Base-by-base conservation (phyloP, 1,140 invertebrate genomes). In the Aphaenogaster floridana region DNA sequence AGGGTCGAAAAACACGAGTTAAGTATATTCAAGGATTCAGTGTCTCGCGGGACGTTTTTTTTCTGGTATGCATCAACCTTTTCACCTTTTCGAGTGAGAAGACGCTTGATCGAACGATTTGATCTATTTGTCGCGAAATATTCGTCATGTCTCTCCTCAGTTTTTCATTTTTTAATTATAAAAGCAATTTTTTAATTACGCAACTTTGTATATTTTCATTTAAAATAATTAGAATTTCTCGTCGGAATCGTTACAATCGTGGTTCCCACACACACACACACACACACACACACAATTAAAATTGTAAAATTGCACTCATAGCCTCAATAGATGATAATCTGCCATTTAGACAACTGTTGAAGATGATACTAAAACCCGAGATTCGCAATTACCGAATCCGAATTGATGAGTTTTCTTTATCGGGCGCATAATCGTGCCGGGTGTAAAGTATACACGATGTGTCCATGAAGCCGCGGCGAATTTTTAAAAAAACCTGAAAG, bases 11-110 rank as follows among this genome's bases (percentile, higher is more conserved):
- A 78, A 90, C 78, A 63, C 39, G 88, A 57, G 86, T 88, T 86
- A 91, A 90, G 86, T 88, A 80, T 86, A 88, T 90, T 90, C 89
- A 88, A 88, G 89, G 81, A 88, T 90, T 90, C 88, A 74, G 77
- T 28, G 69, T 59, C 59, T 54, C 63, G 34, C 45, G 80, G 57
- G 39, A 50, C 39, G 61, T 17, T 66, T 80, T 86, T 76, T 86
- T 86, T 28, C 34, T 7, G 15, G 15, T 63, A 72, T 54, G 61
- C 50, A 76, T 85, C 68, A 63, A 74, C 63, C 48, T 88, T 88
- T 66, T 88, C 64, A 50, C 39, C 28, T 28, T 28, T 28, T 21
- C 36, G 48, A 61, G 36, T 48, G 42, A 39, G 21, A 42, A 45
- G 9, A 13, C 5, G 45, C 34, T 66, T 45, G 28, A 52, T 52